These are phyloP conservation scores for Scomberomorus guttatus DNA, from an alignment of 2,797 vertebrate genomes.

Conservation along the genomic window DNA sequence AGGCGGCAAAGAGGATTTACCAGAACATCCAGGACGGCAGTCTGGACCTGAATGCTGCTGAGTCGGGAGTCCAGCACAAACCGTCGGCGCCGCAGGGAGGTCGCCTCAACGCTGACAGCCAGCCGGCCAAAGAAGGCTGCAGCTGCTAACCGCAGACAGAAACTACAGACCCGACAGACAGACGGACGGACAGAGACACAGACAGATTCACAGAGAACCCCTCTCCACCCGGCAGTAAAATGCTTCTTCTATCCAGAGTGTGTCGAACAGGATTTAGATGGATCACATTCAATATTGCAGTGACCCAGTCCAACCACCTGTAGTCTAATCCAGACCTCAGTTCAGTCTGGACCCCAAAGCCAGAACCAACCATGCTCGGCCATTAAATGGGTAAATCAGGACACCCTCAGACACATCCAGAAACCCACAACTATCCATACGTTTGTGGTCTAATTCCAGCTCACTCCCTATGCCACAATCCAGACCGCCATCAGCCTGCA, in stretches of 20 bases:
- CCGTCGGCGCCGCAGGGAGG: conserved; percentile 94
- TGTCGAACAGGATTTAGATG: conserved; percentile 6
- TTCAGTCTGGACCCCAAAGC: not conserved
- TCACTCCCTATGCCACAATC: not conserved
- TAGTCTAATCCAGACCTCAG: conserved; percentile 1
- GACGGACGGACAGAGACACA: conserved; percentile 28
- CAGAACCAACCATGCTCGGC: not conserved
- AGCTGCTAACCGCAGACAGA: conserved; percentile 90
- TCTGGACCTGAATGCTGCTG: conserved; percentile 96
- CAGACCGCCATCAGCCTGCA: not conserved
- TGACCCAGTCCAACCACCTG: not conserved
- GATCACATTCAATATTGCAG: not conserved
- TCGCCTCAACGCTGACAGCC: conserved; percentile 93
- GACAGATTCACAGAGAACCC: conserved; percentile 27
- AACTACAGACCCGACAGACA: conserved; percentile 27
- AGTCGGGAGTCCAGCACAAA: conserved; percentile 98
- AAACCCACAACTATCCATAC: not conserved
- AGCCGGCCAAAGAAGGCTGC: conserved; percentile 95
- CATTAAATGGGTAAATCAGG: conserved; percentile 5
- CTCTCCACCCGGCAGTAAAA: conserved; percentile 25
- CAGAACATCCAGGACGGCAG: conserved; percentile 99
- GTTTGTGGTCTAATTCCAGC: not conserved
- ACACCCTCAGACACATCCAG: not conserved
- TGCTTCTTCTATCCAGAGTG: conserved; percentile 9
- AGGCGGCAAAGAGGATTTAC: conserved; percentile 98